Evolutionary conservation across 1,140 invertebrate species (phyloP).

Genomic region (Galleria mellonella): DNA sequence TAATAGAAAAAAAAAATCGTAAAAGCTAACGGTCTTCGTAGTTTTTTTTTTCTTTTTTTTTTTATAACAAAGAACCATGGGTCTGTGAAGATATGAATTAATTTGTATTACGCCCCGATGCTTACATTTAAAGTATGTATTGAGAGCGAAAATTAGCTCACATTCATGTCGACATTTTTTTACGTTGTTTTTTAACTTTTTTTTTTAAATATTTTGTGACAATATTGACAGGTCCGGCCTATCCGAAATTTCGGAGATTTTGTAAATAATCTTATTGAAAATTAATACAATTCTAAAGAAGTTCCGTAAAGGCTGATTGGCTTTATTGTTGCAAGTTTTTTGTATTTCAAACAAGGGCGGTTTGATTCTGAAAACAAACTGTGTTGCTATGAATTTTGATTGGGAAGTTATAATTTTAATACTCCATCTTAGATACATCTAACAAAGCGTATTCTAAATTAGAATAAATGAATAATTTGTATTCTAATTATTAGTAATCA

Average conservation of each 20-base stretch:
- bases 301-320: constrained; percentile 47
- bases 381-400: constrained; percentile 12
- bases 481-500: too few species aligned
- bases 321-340: constrained; percentile 54
- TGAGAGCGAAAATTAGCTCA: constrained; percentile 69
- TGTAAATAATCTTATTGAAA: constrained; percentile 71
- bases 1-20: constrained; percentile 50
- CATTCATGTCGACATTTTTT: constrained; percentile 56
- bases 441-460: too few species aligned
- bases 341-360: constrained; percentile 26
- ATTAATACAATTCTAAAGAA: constrained; percentile 56
- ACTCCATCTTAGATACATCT: too few species aligned
- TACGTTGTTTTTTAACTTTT: constrained; percentile 20
- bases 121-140: constrained; percentile 62
- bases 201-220: constrained; percentile 55
- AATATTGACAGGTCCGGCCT: constrained; percentile 64
- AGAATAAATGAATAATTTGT: too few species aligned
- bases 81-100: constrained; percentile 54
- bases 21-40: constrained; percentile 53
- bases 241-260: constrained; percentile 32
- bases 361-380: constrained; percentile 35
- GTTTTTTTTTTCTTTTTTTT: constrained; percentile 49
- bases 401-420: neutral
- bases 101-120: constrained; percentile 67
- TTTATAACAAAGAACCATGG: constrained; percentile 12